Conservation (phyloP, 2,113 vertebrate species). For the Vidua macroura region DNA sequence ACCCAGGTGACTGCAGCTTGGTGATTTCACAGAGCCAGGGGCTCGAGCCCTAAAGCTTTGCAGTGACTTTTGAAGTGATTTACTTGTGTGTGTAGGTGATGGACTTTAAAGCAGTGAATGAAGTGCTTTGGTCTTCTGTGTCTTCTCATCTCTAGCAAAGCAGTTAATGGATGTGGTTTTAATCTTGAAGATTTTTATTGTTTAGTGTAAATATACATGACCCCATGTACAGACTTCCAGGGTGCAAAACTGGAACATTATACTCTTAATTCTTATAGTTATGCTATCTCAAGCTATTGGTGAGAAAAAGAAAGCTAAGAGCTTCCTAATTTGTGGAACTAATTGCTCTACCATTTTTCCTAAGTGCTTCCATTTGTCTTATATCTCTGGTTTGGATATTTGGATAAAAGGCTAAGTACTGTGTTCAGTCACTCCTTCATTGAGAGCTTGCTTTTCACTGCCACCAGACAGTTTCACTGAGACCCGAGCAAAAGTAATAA, state of each 20-base stretch:
- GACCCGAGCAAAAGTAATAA: background rate
- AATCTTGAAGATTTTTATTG: background rate
- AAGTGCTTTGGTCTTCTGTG: background rate
- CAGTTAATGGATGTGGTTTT: background rate
- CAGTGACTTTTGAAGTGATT: background rate
- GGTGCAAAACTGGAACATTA: background rate
- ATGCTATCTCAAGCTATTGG: background rate
- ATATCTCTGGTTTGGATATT: background rate
- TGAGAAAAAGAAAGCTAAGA: background rate
- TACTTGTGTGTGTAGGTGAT: background rate
- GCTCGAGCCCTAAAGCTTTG: background rate
- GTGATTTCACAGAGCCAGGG: background rate
- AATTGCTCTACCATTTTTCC: background rate
- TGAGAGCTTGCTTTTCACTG: background rate
- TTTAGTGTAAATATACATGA: background rate
- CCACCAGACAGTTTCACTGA: background rate
- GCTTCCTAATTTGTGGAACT: background rate
- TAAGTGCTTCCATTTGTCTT: background rate
- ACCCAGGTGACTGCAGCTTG: background rate
- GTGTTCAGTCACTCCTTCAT: background rate
- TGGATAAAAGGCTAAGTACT: background rate
- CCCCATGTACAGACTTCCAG: background rate
- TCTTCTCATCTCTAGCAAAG: background rate
- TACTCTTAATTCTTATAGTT: background rate
- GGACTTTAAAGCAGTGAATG: background rate